Evolutionary conservation across 2,888 invertebrate species (phyloP), one percentile per base, ranked within the genome.

Genomic region (Hypomecis atomaria): DNA sequence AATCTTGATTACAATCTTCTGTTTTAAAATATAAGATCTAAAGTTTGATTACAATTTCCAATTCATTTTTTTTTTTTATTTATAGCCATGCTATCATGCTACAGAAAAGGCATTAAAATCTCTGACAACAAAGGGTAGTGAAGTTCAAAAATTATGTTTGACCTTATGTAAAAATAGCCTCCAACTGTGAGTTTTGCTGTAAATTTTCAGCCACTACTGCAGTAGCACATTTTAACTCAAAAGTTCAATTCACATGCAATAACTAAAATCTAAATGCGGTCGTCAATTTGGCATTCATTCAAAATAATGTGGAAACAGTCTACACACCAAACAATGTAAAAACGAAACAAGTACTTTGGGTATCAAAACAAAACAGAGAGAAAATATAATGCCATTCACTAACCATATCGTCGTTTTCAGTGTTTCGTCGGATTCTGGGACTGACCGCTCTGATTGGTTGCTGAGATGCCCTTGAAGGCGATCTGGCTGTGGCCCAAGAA

Each of bases 361-460:
- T 37, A 37, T 37, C 33, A 11, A 44, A 49, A 42, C n/a, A 55
- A 38, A 37, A 23, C 54, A 7, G 47, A 37, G 37, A n/a, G 13
- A 48, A n/a, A 43, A 53, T 53, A 48, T 13, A 6, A 42, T 8
- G 23, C 23, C 23, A 8, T 48, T 11, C 33, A 67, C 80, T 69
- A 85, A 93, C 93, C 88, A 88, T 81, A 55, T 92, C 91, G 34
- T 92, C 90, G 49, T 77, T 86, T 76, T 92, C 92, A 55, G 86
- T 89, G 60, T 88, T 88, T 71, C 89, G 83, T 73, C 93, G 84
- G 52, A 93, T 82, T 77, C 93, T 85, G 43, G 93, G 93, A 73
- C 93, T 93, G 4, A 93, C 93, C 67, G 93, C 93, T 73, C 91
- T 84, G 5, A 93, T 88, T 3, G 90, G 93, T 74, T 93, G 93